Evolutionary conservation across 2,113 vertebrate species (phyloP).

Genomic region (Clarias magur): DNA sequence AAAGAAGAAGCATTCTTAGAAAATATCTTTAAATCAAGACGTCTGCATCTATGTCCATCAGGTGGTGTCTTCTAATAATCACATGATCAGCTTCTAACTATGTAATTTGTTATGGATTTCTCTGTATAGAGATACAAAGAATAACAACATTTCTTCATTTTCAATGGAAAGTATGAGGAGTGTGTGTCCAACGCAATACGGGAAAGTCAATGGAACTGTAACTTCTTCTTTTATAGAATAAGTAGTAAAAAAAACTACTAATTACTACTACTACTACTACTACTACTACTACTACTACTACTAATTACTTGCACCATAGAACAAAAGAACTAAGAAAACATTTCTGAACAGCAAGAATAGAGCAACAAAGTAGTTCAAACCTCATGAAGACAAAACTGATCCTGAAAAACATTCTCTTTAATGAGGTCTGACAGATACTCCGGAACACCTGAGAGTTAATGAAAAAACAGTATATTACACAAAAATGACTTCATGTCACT

Average conservation of each 20-base stretch:
- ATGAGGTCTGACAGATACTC: conserved; percentile 75
- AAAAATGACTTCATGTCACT: neutral
- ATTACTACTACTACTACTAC: no score
- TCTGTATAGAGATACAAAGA: neutral
- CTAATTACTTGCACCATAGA: neutral
- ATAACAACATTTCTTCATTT: conserved; percentile 7
- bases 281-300: no score
- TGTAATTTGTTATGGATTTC: neutral
- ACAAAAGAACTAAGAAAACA: neutral
- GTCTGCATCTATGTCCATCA: neutral
- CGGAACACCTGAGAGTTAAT: conserved; percentile 54
- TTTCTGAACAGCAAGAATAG: neutral
- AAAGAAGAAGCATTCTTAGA: neutral
- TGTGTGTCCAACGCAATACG: neutral
- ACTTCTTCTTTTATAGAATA: neutral
- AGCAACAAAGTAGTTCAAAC: conserved; percentile 63
- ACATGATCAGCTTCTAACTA: neutral
- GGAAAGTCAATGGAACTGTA: neutral
- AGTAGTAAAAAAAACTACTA: neutral
- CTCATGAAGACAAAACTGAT: conserved; percentile 85
- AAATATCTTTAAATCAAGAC: neutral
- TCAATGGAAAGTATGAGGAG: neutral
- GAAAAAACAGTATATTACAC: conserved; percentile 3
- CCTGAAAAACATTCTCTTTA: conserved; percentile 79
- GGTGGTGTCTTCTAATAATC: neutral